phyloP scores from a whole-genome alignment of 2,113 vertebrate genomes.

The Sturnira hondurensis region DNA sequence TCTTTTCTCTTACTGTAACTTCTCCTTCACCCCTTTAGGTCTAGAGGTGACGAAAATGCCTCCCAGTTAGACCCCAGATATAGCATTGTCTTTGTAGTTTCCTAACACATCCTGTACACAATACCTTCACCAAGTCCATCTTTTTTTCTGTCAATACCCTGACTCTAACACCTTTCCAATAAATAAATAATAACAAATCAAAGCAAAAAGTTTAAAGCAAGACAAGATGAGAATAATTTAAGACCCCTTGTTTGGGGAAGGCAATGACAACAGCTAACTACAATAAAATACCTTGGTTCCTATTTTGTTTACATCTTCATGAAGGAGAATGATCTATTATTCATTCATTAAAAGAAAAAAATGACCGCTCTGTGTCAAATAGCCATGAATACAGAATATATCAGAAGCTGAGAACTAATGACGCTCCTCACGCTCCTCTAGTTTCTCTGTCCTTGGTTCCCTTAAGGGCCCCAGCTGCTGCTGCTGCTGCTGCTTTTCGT shows the following conservation, averaged over 20 bases:
- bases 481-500: not conserved
- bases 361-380: not conserved
- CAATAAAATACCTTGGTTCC: not conserved
- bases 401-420: not conserved
- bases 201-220: not conserved
- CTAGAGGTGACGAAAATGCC: not conserved
- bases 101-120: not conserved
- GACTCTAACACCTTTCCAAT: not conserved
- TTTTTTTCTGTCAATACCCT: not conserved
- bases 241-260: constrained; percentile 2
- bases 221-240: not conserved
- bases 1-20: too few relatives aligned
- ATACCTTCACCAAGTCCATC: not conserved
- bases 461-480: not conserved
- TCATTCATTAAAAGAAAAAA: not conserved
- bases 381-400: not conserved
- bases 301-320: constrained; percentile 9
- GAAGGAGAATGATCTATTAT: not conserved
- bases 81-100: not conserved
- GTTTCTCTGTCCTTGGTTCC: not conserved
- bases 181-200: not conserved
- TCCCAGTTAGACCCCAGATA: not conserved
- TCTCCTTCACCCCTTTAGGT: not conserved
- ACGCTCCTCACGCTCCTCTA: not conserved
- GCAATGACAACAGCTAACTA: not conserved